Base-by-base conservation (phyloP, 2,888 invertebrate species). In the Hesperia comma region DNA sequence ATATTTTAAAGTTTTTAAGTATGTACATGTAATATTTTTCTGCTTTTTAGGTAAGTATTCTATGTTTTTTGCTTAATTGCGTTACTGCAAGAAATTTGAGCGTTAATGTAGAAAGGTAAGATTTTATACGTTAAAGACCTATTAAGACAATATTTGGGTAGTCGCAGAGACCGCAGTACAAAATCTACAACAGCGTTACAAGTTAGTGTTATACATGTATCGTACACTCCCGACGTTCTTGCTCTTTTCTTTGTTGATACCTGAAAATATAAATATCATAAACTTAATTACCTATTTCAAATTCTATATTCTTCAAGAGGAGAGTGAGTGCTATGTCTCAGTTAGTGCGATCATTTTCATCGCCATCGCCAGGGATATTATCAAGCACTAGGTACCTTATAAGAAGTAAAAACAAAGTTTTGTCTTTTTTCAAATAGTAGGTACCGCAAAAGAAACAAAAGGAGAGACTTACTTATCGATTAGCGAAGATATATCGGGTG, bases 141-240 rank as follows among this genome's bases (percentile, higher is more conserved):
- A 41, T 62, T 55, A 12, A 54, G 43, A 53, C 21, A 51, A 60
- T 53, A 15, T 43, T 63, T 43, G 19, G 43, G 62, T 37, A 54
- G 53, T 61, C 53, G 58, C 37, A 40, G 60, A 43, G 54, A n/a
- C 53, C 49, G 51, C 56, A 56, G 61, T 73, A 72, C 69, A 76
- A 74, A 72, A 73, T 70, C 70, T 75, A 72, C 68, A 61, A 71
- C 74, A 73, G 74, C 71, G 72, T 70, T 70, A 72, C 72, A 73
- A 77, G 26, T 4, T 26, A 26, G 74, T 81, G 83, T 93, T 94
- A 95, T 83, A 96, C 95, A 82, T 95, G 96, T 83, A 96, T 95
- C 72, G 95, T 95, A 85, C 95, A 95, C 85, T 96, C 95, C 82
- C 95, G 94, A 71, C 95, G 93, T 80, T 96, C 95, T 82, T 95